Evolutionary conservation across 2,888 invertebrate species (phyloP).

Genomic region (Melanostoma mellinum): DNA sequence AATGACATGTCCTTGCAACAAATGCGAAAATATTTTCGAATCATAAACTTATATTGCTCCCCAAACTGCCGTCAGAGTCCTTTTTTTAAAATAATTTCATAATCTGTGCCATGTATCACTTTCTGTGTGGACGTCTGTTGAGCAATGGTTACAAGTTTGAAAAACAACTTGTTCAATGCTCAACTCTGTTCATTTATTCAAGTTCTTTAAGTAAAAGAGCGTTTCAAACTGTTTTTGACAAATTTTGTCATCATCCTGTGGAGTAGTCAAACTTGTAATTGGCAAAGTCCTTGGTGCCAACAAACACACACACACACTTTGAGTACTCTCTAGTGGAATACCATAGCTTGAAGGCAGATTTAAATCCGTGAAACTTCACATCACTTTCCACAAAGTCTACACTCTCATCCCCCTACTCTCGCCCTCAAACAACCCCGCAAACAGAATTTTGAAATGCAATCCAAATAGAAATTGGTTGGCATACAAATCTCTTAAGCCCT

Average conservation of each 20-base stretch:
- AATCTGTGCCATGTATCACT: no score
- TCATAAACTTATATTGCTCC: no score
- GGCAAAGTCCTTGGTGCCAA: constrained; percentile 47
- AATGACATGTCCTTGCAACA: no score
- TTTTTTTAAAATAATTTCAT: no score
- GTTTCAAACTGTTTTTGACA: constrained; percentile 46
- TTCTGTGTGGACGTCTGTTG: neutral
- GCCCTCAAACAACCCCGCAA: constrained; percentile 9
- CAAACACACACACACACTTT: neutral
- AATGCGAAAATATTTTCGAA: no score
- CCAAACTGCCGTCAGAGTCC: no score
- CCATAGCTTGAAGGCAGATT: constrained; percentile 17
- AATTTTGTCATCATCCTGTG: constrained; percentile 51
- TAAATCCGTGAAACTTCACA: constrained; percentile 35
- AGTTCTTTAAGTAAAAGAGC: constrained; percentile 7
- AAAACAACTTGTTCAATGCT: constrained; percentile 6
- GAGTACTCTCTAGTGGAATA: no score
- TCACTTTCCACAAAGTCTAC: constrained; percentile 5
- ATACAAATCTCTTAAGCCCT: constrained; percentile 34
- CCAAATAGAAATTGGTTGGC: constrained; percentile 43
- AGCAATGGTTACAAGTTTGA: constrained; percentile 16
- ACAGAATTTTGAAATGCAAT: constrained; percentile 46
- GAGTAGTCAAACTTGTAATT: constrained; percentile 60
- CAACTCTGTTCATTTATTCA: constrained; percentile 20
- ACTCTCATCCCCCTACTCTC: neutral